Conservation (phyloP, 2,113 vertebrate species). For the Uria lomvia region DNA sequence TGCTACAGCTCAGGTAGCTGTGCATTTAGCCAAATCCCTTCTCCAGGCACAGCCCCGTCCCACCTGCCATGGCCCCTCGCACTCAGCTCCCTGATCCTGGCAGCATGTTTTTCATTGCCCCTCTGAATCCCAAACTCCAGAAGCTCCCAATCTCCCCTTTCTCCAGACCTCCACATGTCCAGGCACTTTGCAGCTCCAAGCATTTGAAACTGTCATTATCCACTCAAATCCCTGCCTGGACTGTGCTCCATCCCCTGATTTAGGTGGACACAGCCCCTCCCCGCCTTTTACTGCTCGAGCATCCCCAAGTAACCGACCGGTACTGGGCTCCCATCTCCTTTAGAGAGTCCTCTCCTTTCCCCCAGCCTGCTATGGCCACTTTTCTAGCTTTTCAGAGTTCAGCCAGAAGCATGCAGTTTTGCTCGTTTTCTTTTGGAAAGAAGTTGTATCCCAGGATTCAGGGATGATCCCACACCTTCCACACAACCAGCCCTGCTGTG, state of each 20-base stretch:
- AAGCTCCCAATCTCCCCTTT: neutral
- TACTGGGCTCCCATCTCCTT: neutral
- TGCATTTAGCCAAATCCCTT: neutral
- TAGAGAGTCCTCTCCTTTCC: neutral
- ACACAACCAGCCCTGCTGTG: neutral
- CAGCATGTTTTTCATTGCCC: neutral
- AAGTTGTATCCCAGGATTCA: neutral
- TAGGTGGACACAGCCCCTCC: neutral
- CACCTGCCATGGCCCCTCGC: neutral
- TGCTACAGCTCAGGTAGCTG: neutral
- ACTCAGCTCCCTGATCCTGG: neutral
- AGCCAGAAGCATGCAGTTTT: neutral
- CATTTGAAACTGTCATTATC: neutral
- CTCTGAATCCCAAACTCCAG: neutral
- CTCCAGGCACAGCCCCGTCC: neutral
- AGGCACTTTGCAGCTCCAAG: neutral
- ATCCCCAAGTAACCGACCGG: neutral
- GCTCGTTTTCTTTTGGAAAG: neutral
- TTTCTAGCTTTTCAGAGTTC: neutral
- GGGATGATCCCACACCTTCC: neutral
- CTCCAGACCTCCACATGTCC: neutral
- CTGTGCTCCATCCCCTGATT: neutral
- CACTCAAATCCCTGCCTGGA: neutral
- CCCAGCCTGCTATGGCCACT: neutral
- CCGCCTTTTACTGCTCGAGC: neutral